Percentiles rank a stretch among this genome's conserved stretches.
Conservation (phyloP, 1,140 invertebrate species). For the Cydia amplana region DNA sequence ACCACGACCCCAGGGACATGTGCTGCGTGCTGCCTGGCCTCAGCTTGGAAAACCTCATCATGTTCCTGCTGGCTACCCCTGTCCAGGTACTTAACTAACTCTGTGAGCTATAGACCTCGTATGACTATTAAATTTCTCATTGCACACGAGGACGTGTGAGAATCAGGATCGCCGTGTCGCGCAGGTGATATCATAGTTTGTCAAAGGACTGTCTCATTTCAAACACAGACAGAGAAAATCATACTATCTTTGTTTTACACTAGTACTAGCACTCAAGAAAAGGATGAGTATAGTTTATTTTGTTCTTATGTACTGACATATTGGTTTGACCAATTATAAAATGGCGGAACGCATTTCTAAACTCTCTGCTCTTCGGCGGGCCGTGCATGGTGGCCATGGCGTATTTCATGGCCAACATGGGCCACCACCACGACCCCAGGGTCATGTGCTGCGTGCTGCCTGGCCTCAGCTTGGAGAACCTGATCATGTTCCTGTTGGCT, state of each 20-base stretch:
- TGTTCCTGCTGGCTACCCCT: conserved; percentile 97
- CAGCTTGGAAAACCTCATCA: conserved; percentile 96
- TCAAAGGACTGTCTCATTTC: too few species aligned
- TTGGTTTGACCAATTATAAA: too few species aligned
- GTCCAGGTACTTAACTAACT: conserved; percentile 86
- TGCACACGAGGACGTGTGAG: too few species aligned
- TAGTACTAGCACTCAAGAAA: too few species aligned
- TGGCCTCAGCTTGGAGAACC: conserved; percentile 96
- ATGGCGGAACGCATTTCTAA: conserved; percentile 93
- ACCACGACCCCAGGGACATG: conserved; percentile 82
- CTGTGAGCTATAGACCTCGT: background rate
- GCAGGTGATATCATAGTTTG: too few species aligned
- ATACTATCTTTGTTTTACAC: too few species aligned
- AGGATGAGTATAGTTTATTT: too few species aligned
- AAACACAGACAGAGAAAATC: too few species aligned
- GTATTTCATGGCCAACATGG: conserved; percentile 91
- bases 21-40: conserved; percentile 94
- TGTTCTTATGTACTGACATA: too few species aligned
- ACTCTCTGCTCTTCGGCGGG: conserved; percentile 95
- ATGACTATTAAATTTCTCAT: too few species aligned
- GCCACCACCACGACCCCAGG: conserved; percentile 78
- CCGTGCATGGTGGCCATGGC: conserved; percentile 98
- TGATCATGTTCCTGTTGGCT: conserved; percentile 95
- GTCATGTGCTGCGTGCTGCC: conserved; percentile 92
- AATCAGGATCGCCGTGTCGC: too few species aligned